Evolutionary conservation across 1,140 invertebrate genomes (phyloP), one percentile per base, ranked within the genome.

Genomic region (Phymorhynchus buccinoides): DNA sequence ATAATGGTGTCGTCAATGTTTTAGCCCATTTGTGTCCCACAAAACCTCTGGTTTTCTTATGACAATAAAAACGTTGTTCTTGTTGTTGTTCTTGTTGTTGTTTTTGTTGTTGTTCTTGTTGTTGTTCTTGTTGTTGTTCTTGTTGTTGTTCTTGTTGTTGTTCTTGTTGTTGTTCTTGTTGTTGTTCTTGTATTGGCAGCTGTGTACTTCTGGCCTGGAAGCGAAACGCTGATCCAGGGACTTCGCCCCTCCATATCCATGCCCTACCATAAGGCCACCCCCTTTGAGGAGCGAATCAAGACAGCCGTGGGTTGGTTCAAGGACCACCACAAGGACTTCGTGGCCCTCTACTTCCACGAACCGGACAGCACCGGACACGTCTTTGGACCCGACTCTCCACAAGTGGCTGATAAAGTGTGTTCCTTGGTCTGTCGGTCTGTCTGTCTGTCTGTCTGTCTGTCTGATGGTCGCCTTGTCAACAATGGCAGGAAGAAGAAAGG

Each of bases 271-370:
- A 66, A 87, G 1, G 91, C 88, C 7, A 87, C 94, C 7, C 88
- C 94, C 48, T 96, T 94, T 93, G 92, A 94, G 75, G 84, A 93
- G 3, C 91, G 95, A 83, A 92, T 96, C 30, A 95, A 96, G 87
- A 94, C 73, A 0, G 91, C 96, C 1, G 93, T 96, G 9, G 91
- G 94, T 0, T 97, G 96, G 96, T 94, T 97, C 80, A 91, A 90
- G 35, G 84, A 73, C 94, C 94, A 95, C 9, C 95, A 96, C 91
- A 89, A 91, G 16, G 88, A 92, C 85, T 93, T 96, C 81, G 94
- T 96, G 7, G 94, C 95, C 89, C 78, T 96, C 22, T 96, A 97
- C 88, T 95, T 96, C 87, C 95, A 96, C 88, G 95, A 96, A 89
- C 96, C 96, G 1, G 96, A 96, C 91, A 90, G 92, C 12, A 92